Evolutionary conservation across 1,140 invertebrate species (phyloP).

Genomic region (Hylaeus volcanicus): DNA sequence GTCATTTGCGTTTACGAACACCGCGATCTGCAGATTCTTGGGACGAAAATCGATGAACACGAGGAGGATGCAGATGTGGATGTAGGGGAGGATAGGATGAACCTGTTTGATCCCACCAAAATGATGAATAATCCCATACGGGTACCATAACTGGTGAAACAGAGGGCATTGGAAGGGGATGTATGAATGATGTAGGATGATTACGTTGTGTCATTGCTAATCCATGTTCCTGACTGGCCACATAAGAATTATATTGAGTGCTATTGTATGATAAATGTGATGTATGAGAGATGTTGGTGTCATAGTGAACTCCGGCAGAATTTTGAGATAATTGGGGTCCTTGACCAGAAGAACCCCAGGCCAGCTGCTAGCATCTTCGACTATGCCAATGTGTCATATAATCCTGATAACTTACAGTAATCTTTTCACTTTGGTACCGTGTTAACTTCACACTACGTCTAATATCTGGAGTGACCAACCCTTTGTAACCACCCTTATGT

Average conservation of each 20-base stretch:
- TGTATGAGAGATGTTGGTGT: slow-evolving; percentile 59
- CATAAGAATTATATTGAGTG: slow-evolving; percentile 62
- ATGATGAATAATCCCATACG: slow-evolving; percentile 60
- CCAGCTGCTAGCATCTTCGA: slow-evolving; percentile 83
- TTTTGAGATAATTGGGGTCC: slow-evolving; percentile 64
- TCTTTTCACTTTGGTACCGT: slow-evolving; percentile 95
- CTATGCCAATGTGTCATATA: slow-evolving; percentile 85
- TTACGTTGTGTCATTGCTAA: slow-evolving; percentile 64
- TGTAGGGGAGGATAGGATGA: slow-evolving; percentile 58
- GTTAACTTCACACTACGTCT: slow-evolving; percentile 95
- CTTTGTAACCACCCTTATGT: slow-evolving; percentile 97
- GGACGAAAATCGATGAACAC: slow-evolving; percentile 57
- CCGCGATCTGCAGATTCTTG: slow-evolving; percentile 64
- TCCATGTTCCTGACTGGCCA: slow-evolving; percentile 64
- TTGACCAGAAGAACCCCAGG: slow-evolving; percentile 69
- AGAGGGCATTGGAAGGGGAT: slow-evolving; percentile 66
- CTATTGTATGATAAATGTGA: slow-evolving; percentile 63
- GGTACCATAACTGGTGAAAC: slow-evolving; percentile 67
- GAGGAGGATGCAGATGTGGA: slow-evolving; percentile 45
- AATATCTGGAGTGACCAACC: slow-evolving; percentile 92
- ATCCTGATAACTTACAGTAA: slow-evolving; percentile 91
- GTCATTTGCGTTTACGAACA: slow-evolving; percentile 75
- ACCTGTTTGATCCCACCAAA: slow-evolving; percentile 70
- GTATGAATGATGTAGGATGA: slow-evolving; percentile 69
- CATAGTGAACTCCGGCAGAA: slow-evolving; percentile 64